Evolutionary conservation across 2,797 vertebrate species (phyloP), one percentile per base, ranked within the genome.

Genomic region (Pipistrellus pygmaeus): DNA sequence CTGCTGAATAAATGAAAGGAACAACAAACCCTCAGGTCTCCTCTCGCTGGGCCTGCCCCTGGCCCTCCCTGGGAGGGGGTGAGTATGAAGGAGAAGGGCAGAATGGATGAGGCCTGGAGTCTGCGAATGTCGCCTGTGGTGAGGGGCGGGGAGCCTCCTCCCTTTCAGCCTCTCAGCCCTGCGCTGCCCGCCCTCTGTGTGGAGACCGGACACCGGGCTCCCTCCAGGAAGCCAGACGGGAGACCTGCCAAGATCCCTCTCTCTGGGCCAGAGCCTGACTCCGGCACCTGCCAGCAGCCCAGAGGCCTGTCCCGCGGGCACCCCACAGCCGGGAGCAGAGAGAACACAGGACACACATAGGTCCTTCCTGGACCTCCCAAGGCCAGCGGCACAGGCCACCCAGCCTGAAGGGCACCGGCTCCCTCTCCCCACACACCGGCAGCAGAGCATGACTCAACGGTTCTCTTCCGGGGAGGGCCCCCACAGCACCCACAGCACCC

Each of bases 361-460:
- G n/a, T 66, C 60, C 78, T 27, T 51, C 75, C 96, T 66, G 71
- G 12, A 2, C 60, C 86, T 78, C 5, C 88, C 69, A 4, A 38
- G 23, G 35, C 75, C 1, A 38, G 93, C 35, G 35, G 95, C 93
- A 94, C 95, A 57, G 69, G 46, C 44, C 66, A 7, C 83, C 85
- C 18, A 12, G 62, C 78, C 35, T 7, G 17, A 62, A 12, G 55
- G 57, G 78, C 85, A n/a, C 90, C 86, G 80, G 83, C 64, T 77
- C 84, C 21, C 85, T n/a, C 30, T 35, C 21, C 32, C 30, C 30
- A 30, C 69, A n/a, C 85, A 3, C 51, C 88, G 10, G 48, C 75
- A 12, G 69, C 72, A 57, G 88, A 86, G 95, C 88, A 41, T 97
- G 97, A 97, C 96, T 97, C 97, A 96, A 96, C 96, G 91, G n/a